Percentiles rank a stretch among this genome's conserved stretches.
Evolutionary conservation across 2,797 vertebrate genomes (phyloP).

Genomic region (Channallabes apus): DNA sequence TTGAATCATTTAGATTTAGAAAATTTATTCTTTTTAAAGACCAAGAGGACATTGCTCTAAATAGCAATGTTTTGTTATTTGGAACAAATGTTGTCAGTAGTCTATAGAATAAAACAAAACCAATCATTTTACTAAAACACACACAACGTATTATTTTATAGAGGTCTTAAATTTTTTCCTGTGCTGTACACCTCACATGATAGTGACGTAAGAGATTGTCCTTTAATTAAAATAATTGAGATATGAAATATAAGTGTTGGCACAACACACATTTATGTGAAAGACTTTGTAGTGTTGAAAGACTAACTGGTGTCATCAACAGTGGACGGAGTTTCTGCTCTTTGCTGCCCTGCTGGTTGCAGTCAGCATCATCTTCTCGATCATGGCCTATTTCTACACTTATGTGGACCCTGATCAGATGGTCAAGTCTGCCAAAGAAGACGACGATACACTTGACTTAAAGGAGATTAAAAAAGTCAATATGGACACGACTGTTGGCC

Average conservation of each 20-base stretch:
- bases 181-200: neutral
- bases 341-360: constrained; percentile 85
- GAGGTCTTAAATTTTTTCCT: too few relatives aligned
- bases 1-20: too few relatives aligned
- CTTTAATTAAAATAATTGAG: neutral
- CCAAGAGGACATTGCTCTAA: too few relatives aligned
- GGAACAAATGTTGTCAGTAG: too few relatives aligned
- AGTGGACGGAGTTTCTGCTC: constrained; percentile 95
- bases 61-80: too few relatives aligned
- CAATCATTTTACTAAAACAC: too few relatives aligned
- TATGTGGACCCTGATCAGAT: constrained; percentile 78
- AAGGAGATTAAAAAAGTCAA: constrained; percentile 39
- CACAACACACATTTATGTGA: neutral
- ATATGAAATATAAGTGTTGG: neutral
- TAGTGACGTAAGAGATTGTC: neutral
- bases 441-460: constrained; percentile 36
- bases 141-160: too few relatives aligned
- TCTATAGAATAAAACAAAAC: too few relatives aligned
- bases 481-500: constrained; percentile 25
- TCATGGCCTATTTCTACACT: constrained; percentile 90
- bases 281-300: constrained; percentile 2
- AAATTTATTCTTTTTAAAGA: too few relatives aligned
- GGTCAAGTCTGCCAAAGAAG: constrained; percentile 52
- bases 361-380: constrained; percentile 89
- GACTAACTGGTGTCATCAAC: constrained; percentile 36